Evolutionary conservation across 35 echinoderm and acorn worm genomes (phyloP), one percentile per base, ranked within the genome.

Genomic region (Lytechinus variegatus): DNA sequence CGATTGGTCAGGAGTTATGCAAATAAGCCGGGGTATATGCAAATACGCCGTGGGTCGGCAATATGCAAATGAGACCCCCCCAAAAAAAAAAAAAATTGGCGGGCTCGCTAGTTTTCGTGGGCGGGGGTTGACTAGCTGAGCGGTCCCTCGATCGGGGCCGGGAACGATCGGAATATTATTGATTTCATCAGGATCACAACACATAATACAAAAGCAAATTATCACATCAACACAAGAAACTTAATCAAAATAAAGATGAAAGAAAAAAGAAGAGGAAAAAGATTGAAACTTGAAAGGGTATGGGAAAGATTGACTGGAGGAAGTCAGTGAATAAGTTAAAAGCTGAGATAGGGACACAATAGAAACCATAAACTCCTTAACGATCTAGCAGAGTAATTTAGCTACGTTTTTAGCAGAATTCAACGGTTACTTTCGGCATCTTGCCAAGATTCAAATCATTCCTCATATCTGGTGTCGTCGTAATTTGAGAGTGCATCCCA

Each of bases 401-500:
- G 66, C 66, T 24, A 79, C 61, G 66, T 79, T 24, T 21, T 79
- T 79, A 79, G 66, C 66, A 7, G 16, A 79, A 24, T 79, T 24
- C 66, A 79, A 79, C 66, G 66, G 66, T 79, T 79, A 79, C 21
- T 79, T 79, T 79, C 19, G 66, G 66, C 66, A 16, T 79, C 66
- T 24, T 79, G 66, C 66, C 66, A 79, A 79, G 24, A 79, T 79
- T 79, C 66, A 79, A 79, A 79, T 79, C 66, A 79, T 79, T 79
- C 66, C 66, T 79, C n/a, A 24, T 79, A 79, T 79, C 66, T 79
- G 66, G 16, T 79, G 66, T 79, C 66, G n/a, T 24, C 6, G 66
- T 79, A 79, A 79, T 79, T 79, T 79, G 66, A 79, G 66, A 79
- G 8, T 79, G 66, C 66, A 79, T 79, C 66, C 66, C 66, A 79